phyloP scores from a whole-genome alignment of 37 sponge, comb jelly and placozoan species.

The Dysidea cf. avara region DNA sequence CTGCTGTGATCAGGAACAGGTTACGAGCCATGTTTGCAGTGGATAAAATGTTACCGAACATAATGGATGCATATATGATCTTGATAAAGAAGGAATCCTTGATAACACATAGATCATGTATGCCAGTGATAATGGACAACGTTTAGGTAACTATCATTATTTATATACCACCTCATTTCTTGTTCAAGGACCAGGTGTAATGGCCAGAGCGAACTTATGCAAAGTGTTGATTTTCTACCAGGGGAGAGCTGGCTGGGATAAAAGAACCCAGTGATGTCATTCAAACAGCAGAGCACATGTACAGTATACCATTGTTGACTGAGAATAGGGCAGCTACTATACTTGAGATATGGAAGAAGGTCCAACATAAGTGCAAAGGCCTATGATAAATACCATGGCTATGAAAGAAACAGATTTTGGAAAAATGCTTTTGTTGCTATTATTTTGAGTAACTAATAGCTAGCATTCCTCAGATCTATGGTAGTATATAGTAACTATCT shows the following conservation, averaged over 20 bases:
- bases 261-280: slow-evolving; percentile 2
- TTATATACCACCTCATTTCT: slow-evolving; percentile 68
- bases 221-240: slow-evolving; percentile 62
- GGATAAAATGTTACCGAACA: slow-evolving; percentile 59
- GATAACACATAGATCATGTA: slow-evolving; percentile 70
- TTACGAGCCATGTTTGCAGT: slow-evolving; percentile 61
- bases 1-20: slow-evolving; percentile 46
- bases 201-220: slow-evolving; percentile 36
- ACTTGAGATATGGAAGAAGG: slow-evolving; percentile 67
- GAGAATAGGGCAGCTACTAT: slow-evolving; percentile 37
- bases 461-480: not conserved
- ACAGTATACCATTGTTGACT: slow-evolving; percentile 33
- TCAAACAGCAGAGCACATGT: slow-evolving; percentile 50
- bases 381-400: slow-evolving; percentile 47
- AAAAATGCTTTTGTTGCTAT: slow-evolving; percentile 72
- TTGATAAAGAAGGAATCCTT: slow-evolving; percentile 22
- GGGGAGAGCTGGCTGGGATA: slow-evolving; percentile 41
- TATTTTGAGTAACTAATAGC: slow-evolving; percentile 61
- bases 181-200: slow-evolving; percentile 65
- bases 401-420: slow-evolving; percentile 60
- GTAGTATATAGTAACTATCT: slow-evolving; percentile 60
- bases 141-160: slow-evolving; percentile 57
- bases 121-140: slow-evolving; percentile 80
- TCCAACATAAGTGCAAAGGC: slow-evolving; percentile 52
- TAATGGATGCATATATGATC: slow-evolving; percentile 8